Percentiles rank a stretch among this genome's conserved stretches.
Evolutionary conservation across 92 coral and sea anemone species (phyloP).

Genomic region (Palythoa grandiflora): DNA sequence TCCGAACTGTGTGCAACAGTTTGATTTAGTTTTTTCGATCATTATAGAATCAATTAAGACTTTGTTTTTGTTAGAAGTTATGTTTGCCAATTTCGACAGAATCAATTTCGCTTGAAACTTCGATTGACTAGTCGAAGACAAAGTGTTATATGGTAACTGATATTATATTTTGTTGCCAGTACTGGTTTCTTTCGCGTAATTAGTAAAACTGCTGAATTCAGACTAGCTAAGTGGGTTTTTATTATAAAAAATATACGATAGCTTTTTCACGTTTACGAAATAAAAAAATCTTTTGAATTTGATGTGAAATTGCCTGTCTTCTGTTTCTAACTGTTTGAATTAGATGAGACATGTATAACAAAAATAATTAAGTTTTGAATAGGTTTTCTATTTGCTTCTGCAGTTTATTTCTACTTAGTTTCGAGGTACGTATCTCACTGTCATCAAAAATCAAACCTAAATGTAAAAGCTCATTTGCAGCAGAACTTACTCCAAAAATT

Average conservation of each 20-base stretch:
- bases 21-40: conserved; percentile 35
- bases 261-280: conserved; percentile 1
- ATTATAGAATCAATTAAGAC: conserved; percentile 36
- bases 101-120: conserved; percentile 43
- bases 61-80: conserved; percentile 35
- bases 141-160: neutral
- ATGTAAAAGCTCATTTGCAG: neutral
- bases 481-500: neutral
- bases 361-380: conserved; percentile 13
- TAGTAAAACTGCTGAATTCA: conserved; percentile 19
- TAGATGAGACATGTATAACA: neutral
- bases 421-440: neutral
- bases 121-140: neutral
- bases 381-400: conserved; percentile 9
- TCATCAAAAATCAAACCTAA: neutral
- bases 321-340: conserved; percentile 9
- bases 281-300: conserved; percentile 10
- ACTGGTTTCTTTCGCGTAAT: conserved; percentile 29
- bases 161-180: neutral
- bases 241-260: neutral
- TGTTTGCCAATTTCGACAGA: conserved; percentile 34
- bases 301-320: conserved; percentile 1
- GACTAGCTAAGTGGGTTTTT: conserved; percentile 16
- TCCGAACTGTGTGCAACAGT: conserved; percentile 46
- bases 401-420: conserved; percentile 25